Base-by-base conservation (phyloP, 2,113 vertebrate species). In the Pollachius pollachius region DNA sequence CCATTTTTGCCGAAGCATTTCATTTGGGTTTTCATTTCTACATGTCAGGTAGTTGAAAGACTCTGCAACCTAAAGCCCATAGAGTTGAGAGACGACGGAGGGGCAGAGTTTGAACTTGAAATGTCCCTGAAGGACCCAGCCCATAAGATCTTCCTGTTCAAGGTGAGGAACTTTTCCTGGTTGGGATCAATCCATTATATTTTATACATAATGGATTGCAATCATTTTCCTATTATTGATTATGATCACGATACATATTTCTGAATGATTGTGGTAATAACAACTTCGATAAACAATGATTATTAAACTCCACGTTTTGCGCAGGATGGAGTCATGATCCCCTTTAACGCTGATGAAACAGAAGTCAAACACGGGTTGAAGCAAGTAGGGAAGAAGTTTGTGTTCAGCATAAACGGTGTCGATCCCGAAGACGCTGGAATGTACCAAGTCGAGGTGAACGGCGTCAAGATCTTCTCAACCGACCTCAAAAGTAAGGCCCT, bases 401-500 rank as follows among this genome's bases (percentile, higher is more conserved):
- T 81, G 11, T 97, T 97, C 81, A 91, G 84, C 34, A 84, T 96
- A 77, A 92, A 87, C 0, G 92, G 95, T 4, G 83, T 96, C 69
- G 72, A 70, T 58, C 90, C 90, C 0, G 94, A 95, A 23, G 95
- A 98, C 17, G 93, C 94, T 1, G 96, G 95, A 12, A 3, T 96
- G 9, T 97, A 97, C 77, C 93, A 94, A 82, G 89, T 98, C 70
- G 89, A 87, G 77, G 90, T 96, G 72, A 94, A 95, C 69, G 94
- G 94, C 0, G 77, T 92, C 0, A 93, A 92, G 27, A 65, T 98
- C 64, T 98, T 96, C 89, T 94, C 94, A 15, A 96, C 95, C 0
- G 94, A 95, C 5, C 84, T 92, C 30, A 90, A 92, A 56, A 67
- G 95, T 98, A 85, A 71, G 84, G 62, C 27, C 1, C 15, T 15